Conservation (phyloP, 2,113 vertebrate genomes). For the Xiphorhynchus elegans region DNA sequence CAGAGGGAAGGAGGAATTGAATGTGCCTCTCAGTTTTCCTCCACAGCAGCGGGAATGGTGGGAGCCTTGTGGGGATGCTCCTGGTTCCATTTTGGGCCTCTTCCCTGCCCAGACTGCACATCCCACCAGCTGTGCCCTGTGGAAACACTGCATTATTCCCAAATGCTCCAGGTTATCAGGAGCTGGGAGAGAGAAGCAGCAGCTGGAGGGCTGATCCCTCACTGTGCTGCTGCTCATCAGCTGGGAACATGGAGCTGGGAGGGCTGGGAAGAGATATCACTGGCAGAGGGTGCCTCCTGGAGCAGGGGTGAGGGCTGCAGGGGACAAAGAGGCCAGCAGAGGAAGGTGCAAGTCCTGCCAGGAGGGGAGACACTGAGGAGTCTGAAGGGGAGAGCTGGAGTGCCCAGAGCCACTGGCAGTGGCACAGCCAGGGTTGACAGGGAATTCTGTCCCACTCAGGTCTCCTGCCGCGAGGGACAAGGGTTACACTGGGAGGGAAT, state of each 20-base stretch:
- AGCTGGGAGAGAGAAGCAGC: rapidly evolving
- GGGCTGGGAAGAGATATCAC: background rate
- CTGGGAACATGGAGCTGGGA: rapidly evolving
- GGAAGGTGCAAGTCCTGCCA: background rate
- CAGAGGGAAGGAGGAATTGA: background rate
- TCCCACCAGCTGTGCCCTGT: background rate
- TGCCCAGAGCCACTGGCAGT: rapidly evolving
- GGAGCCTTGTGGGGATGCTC: rapidly evolving
- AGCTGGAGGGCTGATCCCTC: background rate
- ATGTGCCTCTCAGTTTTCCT: rapidly evolving
- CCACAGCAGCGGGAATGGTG: rapidly evolving
- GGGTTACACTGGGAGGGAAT: rapidly evolving
- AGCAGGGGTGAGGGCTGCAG: background rate
- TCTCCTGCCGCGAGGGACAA: rapidly evolving
- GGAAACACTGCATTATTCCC: rapidly evolving
- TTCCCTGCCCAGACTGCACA: rapidly evolving
- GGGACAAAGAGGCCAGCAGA: rapidly evolving
- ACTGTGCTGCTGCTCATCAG: rapidly evolving
- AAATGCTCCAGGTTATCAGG: rapidly evolving
- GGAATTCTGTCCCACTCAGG: background rate
- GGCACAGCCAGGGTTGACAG: background rate
- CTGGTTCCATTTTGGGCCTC: rapidly evolving
- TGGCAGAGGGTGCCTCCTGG: background rate
- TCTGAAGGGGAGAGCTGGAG: background rate
- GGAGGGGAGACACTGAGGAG: background rate